Evolutionary conservation across 1,140 invertebrate species (phyloP), one percentile per base, ranked within the genome.

Genomic region (Drosophila pruinosa): DNA sequence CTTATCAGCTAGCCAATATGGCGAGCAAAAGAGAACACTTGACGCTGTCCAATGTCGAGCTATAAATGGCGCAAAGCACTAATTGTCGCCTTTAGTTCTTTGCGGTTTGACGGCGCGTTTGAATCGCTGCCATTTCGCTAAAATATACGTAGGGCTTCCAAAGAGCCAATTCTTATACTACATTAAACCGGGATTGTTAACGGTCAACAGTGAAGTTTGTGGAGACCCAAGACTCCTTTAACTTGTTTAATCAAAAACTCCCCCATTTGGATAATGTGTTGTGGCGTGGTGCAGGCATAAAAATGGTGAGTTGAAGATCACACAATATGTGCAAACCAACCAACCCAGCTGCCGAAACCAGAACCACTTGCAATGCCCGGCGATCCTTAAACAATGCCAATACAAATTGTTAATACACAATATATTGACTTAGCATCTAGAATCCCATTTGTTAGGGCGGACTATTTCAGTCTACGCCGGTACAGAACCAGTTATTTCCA

Each of bases 51-150:
- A 47, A 31, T 53, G 48, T 21, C 61, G 36, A 19, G 15, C 68
- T 85, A 85, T 85, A 85, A 85, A 85, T 85, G 77, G 47, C 77
- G 62, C 58, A 85, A 81, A 81, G 65, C 65, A 67, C 43, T 24
- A 64, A 64, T 63, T 59, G 72, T 62, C 63, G 54, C 57, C 74
- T 81, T 85, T 85, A 85, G 81, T 85, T 85, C 77, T 86, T 81
- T 71, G 36, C 65, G 75, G 58, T 65, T 86, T 65, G 62, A 47
- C 82, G 58, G 39, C 59, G 77, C 65, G 80, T 68, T 68, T 54
- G 31, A 85, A 88, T 45, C 76, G 64, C 53, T 47, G 48, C 26
- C 31, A 54, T 24, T 54, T 36, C 52, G 61, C 39, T 17, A 1
- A 10, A 47, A 64, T 26, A 12, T 2, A 45, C 43, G n/a, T 45